A percentile compares a stretch with the other conserved stretches of the same genome.
These are phyloP conservation scores for Ibycter americanus DNA, from an alignment of 2,797 vertebrate species.

Conservation along the genomic window DNA sequence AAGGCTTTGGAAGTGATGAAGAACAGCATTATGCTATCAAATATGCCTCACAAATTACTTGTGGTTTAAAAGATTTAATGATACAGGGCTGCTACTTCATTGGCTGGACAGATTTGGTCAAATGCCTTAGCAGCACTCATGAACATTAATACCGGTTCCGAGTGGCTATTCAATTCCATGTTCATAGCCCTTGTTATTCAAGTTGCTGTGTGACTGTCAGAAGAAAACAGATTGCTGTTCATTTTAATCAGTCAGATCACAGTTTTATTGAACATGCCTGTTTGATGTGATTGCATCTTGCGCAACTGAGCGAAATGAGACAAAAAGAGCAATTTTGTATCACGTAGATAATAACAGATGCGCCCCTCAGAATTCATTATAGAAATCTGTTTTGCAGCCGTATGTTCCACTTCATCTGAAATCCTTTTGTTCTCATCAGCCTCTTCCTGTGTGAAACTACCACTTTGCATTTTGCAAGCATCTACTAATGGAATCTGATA, in stretches of 20 bases:
- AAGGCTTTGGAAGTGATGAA: background rate
- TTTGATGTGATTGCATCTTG: slow-evolving; percentile 54
- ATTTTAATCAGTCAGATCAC: slow-evolving; percentile 70
- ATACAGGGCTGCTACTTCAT: background rate
- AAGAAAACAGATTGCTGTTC: slow-evolving; percentile 61
- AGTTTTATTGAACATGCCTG: slow-evolving; percentile 45
- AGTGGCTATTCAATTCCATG: slow-evolving; percentile 29
- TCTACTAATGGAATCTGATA: slow-evolving; percentile 54
- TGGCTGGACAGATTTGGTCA: slow-evolving; percentile 27
- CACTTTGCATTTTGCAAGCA: slow-evolving; percentile 62
- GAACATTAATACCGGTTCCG: background rate
- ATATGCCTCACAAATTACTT: background rate
- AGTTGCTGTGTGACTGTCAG: slow-evolving; percentile 44
- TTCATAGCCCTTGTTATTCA: slow-evolving; percentile 52
- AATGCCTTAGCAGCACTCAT: background rate
- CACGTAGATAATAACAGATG: slow-evolving; percentile 72
- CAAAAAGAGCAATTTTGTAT: slow-evolving; percentile 68
- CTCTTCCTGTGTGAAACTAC: slow-evolving; percentile 47
- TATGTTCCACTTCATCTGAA: slow-evolving; percentile 73
- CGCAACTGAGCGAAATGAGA: slow-evolving; percentile 51
- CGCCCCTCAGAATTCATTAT: slow-evolving; percentile 63
- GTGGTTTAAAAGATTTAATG: slow-evolving; percentile 23
- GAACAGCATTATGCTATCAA: background rate
- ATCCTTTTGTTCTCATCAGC: slow-evolving; percentile 73
- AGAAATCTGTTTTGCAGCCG: slow-evolving; percentile 66